These are phyloP conservation scores for Pinna nobilis DNA, from an alignment of 1,140 invertebrate genomes.

Conservation along the genomic window DNA sequence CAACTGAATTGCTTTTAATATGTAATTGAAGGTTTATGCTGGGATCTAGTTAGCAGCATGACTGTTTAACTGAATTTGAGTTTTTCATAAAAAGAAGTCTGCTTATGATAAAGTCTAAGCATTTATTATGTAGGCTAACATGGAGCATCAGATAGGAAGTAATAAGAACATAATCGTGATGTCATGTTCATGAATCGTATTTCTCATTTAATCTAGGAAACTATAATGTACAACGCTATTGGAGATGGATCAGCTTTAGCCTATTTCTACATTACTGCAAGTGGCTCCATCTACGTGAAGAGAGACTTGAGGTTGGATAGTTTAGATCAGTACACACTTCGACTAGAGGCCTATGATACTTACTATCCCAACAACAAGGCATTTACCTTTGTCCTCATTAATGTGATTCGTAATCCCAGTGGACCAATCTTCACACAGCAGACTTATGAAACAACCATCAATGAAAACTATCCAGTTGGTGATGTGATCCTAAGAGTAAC, in stretches of 20 bases:
- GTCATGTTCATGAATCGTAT: neutral
- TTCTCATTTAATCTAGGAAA: constrained; percentile 30
- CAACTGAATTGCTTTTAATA: neutral
- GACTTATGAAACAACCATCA: constrained; percentile 78
- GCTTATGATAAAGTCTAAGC: no score
- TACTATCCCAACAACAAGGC: constrained; percentile 86
- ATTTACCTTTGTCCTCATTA: constrained; percentile 37
- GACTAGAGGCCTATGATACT: constrained; percentile 89
- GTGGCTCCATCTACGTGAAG: constrained; percentile 43
- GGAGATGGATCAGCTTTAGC: constrained; percentile 55
- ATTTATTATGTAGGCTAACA: no score
- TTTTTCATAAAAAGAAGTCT: no score
- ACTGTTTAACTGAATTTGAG: no score
- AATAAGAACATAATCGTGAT: no score
- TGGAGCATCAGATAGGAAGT: no score
- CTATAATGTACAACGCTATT: constrained; percentile 46
- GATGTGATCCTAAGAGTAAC: constrained; percentile 26
- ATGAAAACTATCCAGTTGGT: constrained; percentile 37
- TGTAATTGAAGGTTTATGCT: no score
- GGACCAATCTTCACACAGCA: constrained; percentile 75
- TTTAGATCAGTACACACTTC: constrained; percentile 75
- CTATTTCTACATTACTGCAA: constrained; percentile 44
- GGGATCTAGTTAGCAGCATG: no score
- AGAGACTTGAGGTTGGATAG: constrained; percentile 32
- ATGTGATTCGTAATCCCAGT: constrained; percentile 40